phyloP scores from a whole-genome alignment of 2,113 vertebrate genomes.

The Orycteropus afer region DNA sequence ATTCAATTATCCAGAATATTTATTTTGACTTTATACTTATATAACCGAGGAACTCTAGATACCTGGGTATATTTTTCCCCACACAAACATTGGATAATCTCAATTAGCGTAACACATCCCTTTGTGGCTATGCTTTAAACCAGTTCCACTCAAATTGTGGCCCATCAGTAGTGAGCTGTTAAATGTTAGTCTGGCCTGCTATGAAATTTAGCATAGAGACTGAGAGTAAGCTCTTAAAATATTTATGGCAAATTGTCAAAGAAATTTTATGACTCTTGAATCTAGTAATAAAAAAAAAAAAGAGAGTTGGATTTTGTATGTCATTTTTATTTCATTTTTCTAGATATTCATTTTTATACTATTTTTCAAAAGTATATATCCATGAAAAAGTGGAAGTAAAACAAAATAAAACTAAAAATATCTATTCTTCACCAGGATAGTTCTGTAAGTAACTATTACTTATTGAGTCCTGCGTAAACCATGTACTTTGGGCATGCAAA shows the following conservation, averaged over 20 bases:
- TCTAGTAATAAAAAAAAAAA: constrained; percentile 55
- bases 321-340: constrained; percentile 73
- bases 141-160: neutral
- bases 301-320: constrained; percentile 25
- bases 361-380: constrained; percentile 66
- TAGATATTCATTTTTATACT: constrained; percentile 62
- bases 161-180: constrained; percentile 11
- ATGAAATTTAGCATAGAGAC: constrained; percentile 45
- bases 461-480: neutral
- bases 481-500: neutral
- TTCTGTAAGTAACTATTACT: neutral
- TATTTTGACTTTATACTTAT: neutral
- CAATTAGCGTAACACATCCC: neutral
- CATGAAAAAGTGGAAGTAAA: constrained; percentile 64
- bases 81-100: neutral
- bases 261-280: constrained; percentile 69
- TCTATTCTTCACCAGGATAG: neutral
- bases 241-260: constrained; percentile 69
- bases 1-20: neutral
- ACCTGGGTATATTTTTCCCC: neutral
- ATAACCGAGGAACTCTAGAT: no score
- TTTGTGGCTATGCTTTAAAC: constrained; percentile 23
- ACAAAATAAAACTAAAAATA: constrained; percentile 56
- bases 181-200: constrained; percentile 42
- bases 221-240: constrained; percentile 66